Percentiles rank a stretch among this genome's conserved stretches.
phyloP scores from a whole-genome alignment of 2,113 vertebrate species.

The Tor tambroides region DNA sequence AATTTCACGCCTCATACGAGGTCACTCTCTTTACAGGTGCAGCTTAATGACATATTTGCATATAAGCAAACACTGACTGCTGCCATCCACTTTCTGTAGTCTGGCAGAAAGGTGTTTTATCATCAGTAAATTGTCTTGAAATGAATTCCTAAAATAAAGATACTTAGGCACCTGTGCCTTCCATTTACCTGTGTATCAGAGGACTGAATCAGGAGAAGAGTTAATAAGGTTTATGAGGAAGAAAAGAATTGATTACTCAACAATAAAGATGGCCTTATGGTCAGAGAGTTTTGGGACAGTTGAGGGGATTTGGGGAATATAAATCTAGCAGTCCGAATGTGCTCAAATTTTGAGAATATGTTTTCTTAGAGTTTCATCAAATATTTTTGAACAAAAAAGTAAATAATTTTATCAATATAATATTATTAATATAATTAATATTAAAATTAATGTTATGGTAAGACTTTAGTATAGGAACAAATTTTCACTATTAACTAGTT shows the following conservation, averaged over 20 bases:
- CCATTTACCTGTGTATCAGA: not conserved
- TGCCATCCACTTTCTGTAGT: not conserved
- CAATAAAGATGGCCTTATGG: not conserved
- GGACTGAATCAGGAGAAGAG: not conserved
- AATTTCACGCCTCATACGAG: not conserved
- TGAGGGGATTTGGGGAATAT: not conserved
- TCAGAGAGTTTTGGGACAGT: not conserved
- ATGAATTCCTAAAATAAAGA: not conserved
- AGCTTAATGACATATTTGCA: not conserved
- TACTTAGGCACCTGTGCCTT: not conserved
- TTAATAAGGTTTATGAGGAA: not conserved
- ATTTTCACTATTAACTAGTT: too few relatives aligned
- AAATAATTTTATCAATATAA: too few relatives aligned
- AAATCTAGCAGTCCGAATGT: not conserved
- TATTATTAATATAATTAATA: too few relatives aligned
- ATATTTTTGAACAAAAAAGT: too few relatives aligned
- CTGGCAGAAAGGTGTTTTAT: not conserved
- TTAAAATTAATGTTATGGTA: too few relatives aligned
- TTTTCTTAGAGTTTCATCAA: too few relatives aligned
- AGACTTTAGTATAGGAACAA: too few relatives aligned
- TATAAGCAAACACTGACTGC: not conserved
- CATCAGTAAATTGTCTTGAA: slow-evolving; percentile 2
- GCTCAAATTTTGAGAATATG: not conserved
- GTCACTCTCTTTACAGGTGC: not conserved
- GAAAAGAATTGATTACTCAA: not conserved